Base-by-base conservation (phyloP, 1,140 invertebrate species). In the Eriocheir sinensis region DNA sequence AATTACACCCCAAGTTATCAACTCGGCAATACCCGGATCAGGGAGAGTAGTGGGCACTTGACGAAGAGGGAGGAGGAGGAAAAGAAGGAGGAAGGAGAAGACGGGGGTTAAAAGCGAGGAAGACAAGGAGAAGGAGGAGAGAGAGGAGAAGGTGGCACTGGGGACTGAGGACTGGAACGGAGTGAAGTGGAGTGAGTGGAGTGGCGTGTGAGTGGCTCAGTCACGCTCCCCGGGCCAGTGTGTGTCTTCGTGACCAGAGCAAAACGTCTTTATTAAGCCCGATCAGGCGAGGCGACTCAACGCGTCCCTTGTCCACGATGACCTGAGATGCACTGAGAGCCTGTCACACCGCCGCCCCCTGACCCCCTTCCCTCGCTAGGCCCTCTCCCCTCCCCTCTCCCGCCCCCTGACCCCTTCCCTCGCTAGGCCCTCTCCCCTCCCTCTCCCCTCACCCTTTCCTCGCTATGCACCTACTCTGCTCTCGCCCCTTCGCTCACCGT, bases 191-290 rank as follows among this genome's bases (percentile, higher is more conserved):
- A 85, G 83, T 36, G 38, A 1, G 15, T 38, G 34, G 83, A 85
- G 83, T 36, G 27, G 53, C 27, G 53, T 72, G 53, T 72, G 53
- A 12, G 53, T 72, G 34, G 34, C 21, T 85, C 30, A 38, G 81
- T 85, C 81, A 38, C 81, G 34, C 81, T 38, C 6, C 17, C 30
- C 38, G 8, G 30, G 21, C 38, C 30, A 3, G 34, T 36, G 81
- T 85, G 34, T 85, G 34, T 90, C 89, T 90, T 90, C 48, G 89
- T 90, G 89, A 90, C 89, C 30, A 27, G 32, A 36, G 48, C 53
- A 32, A 36, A 53, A 72, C 32, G 89, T 36, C 53, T 72, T 53
- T 90, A 72, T 72, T 72, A 90, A 90, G 48, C 48, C 27, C 32
- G 89, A 90, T 90, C 89, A 27, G 48, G 30, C 27, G 38, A 90